A percentile compares a stretch with the other conserved stretches of the same genome.
phyloP scores from a whole-genome alignment of 2,888 invertebrate species.

The Acheta domesticus region DNA sequence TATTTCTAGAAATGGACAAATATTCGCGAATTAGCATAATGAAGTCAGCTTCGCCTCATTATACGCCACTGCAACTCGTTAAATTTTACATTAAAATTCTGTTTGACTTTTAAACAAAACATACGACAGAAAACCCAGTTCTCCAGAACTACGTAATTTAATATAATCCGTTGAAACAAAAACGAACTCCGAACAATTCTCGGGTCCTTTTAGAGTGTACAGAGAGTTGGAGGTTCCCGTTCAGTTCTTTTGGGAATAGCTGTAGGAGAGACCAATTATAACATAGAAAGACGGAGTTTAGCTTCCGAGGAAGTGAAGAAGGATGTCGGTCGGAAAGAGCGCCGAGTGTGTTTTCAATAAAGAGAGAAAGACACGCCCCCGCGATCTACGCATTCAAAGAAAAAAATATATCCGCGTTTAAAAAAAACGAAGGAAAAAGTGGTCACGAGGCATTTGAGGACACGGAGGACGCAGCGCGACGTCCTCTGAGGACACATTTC shows the following conservation, averaged over 20 bases:
- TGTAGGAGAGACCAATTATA: slow-evolving; percentile 4
- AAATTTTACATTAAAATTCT: slow-evolving; percentile 7
- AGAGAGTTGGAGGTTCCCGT: not conserved
- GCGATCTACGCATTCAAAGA: not conserved
- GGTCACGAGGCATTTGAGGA: not conserved
- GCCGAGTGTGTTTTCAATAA: not conserved
- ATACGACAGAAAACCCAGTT: not conserved
- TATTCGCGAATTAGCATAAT: not conserved
- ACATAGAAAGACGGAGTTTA: not conserved
- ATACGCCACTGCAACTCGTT: not conserved
- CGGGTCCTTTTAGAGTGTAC: not conserved
- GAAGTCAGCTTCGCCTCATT: not conserved
- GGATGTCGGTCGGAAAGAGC: not conserved
- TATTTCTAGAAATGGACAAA: not conserved
- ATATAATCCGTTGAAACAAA: not conserved
- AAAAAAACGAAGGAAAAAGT: not conserved
- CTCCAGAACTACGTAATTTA: not conserved
- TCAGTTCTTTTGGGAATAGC: not conserved
- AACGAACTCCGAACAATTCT: not conserved
- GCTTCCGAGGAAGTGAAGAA: not conserved
- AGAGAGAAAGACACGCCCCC: not conserved
- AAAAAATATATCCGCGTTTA: not conserved
- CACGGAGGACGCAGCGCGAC: not conserved
- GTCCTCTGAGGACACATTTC: not conserved
- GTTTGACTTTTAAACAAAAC: not conserved